Evolutionary conservation across 2,797 vertebrate genomes (phyloP).

Genomic region (Naso thynnoides): DNA sequence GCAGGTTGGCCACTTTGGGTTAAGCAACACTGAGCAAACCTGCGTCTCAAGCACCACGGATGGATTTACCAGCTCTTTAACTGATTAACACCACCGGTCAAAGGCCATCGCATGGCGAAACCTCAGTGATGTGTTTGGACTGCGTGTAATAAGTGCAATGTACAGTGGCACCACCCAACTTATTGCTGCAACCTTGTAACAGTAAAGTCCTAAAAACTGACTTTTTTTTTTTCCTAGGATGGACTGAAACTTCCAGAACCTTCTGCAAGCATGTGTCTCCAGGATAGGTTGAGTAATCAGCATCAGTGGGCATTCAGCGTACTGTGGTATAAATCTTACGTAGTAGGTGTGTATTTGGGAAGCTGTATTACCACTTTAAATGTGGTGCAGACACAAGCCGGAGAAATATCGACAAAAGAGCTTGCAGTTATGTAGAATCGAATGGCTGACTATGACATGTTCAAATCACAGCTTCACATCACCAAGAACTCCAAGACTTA

Average conservation of each 20-base stretch:
- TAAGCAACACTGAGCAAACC: constrained; percentile 10
- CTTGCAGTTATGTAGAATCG: constrained; percentile 3
- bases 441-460: constrained; percentile 8
- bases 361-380: constrained; percentile 11
- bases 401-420: neutral
- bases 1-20: constrained; percentile 6
- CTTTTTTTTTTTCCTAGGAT: constrained; percentile 2
- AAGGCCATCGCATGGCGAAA: constrained; percentile 65
- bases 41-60: neutral
- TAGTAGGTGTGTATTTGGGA: constrained; percentile 1
- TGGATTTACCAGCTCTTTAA: constrained; percentile 14
- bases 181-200: constrained; percentile 47
- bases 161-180: constrained; percentile 50
- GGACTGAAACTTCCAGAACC: constrained; percentile 5
- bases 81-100: constrained; percentile 37
- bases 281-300: constrained; percentile 6
- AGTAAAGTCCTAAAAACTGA: neutral
- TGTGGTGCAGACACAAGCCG: constrained; percentile 36
- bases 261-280: neutral
- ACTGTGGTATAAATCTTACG: constrained; percentile 15
- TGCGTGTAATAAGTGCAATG: constrained; percentile 58
- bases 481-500: constrained; percentile 5
- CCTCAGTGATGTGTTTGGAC: constrained; percentile 49
- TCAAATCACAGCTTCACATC: constrained; percentile 10
- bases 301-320: neutral